Evolutionary conservation across 2,888 invertebrate genomes (phyloP).

Genomic region (Beris chalybata): DNA sequence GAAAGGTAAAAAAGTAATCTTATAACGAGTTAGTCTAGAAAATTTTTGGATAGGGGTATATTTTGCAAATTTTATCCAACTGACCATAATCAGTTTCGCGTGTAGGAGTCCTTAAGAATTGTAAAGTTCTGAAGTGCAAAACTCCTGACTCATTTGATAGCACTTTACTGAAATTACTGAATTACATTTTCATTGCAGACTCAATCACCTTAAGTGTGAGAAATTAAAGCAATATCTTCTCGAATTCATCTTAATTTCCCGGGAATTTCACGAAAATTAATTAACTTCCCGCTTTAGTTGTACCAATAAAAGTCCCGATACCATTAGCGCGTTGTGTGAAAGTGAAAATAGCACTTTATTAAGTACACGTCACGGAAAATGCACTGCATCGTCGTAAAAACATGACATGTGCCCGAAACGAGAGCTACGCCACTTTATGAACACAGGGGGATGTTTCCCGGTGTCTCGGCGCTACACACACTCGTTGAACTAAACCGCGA

Average conservation of each 20-base stretch:
- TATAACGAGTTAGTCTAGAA: too few species aligned
- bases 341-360: constrained; percentile 30
- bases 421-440: not conserved
- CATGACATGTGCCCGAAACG: constrained; percentile 21
- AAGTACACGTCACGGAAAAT: constrained; percentile 10
- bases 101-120: too few species aligned
- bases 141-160: too few species aligned
- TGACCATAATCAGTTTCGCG: too few species aligned
- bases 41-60: too few species aligned
- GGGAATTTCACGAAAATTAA: constrained; percentile 25
- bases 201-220: too few species aligned
- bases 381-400: constrained; percentile 10
- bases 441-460: not conserved
- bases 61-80: too few species aligned
- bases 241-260: constrained; percentile 30
- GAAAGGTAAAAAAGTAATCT: too few species aligned
- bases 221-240: constrained; percentile 29
- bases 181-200: too few species aligned
- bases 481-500: constrained; percentile 7
- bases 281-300: constrained; percentile 29
- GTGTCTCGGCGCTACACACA: not conserved
- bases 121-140: too few species aligned
- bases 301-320: constrained; percentile 5
- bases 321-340: constrained; percentile 24
- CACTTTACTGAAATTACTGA: too few species aligned